Evolutionary conservation across 2,888 invertebrate species (phyloP), one percentile per base, ranked within the genome.

Genomic region (Ormyrus thymus): DNA sequence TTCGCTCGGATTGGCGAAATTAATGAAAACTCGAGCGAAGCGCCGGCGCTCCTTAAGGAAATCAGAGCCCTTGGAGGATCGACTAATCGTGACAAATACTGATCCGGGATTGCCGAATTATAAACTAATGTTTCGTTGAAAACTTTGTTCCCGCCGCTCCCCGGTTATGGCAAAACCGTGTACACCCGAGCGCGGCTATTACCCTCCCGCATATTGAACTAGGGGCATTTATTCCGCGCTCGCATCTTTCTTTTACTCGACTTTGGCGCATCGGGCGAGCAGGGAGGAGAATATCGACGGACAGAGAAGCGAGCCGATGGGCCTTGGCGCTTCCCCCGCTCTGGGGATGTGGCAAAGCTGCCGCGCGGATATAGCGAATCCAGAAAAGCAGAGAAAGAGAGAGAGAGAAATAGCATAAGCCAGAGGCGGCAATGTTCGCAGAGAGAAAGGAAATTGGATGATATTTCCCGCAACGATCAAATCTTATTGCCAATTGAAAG

Each of bases 41-140:
- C 69, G 68, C 29, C 29, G 29, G 15, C 43, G 65, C 76, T 78
- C 79, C 77, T 79, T 79, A 62, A 81, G 76, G 77, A 55, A 80
- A 74, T 77, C 59, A 51, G 69, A 76, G 69, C 56, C 76, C 74
- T 74, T 78, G 81, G 83, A 76, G 83, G 84, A 85, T 88, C 86
- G 87, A 86, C 87, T 89, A 89, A 89, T 89, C 88, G 89, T 89
- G 88, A 89, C 89, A 89, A 89, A 89, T 89, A 89, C 88, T 88
- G 88, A 89, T 89, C 87, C 87, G 78, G 86, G 87, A 89, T 89
- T 87, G 86, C 86, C 87, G 87, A 89, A 89, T 89, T 88, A 89
- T 88, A 89, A 89, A 88, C 88, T 89, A 88, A 88, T 88, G 89
- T 86, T 87, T 87, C 83, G 85, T 83, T 62, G 56, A 70, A 72